A percentile compares a stretch with the other conserved stretches of the same genome.
Evolutionary conservation across 2,888 invertebrate genomes (phyloP).

Genomic region (Luperina nickerlii): DNA sequence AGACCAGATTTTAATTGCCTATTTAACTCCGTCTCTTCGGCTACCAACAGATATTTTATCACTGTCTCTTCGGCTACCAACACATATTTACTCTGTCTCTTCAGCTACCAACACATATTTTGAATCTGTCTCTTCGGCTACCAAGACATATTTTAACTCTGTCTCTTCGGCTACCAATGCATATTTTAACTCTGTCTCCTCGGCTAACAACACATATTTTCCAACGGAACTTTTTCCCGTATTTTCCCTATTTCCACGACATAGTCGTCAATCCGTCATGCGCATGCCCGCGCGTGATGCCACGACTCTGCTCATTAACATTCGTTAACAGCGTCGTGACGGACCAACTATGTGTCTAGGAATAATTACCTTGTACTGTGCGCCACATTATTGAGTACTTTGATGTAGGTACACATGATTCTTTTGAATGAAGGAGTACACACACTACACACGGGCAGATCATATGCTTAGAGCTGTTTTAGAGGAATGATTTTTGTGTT

Average conservation of each 20-base stretch:
- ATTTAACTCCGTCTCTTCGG: neutral
- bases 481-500: neutral
- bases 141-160: neutral
- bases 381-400: slow-evolving; percentile 29
- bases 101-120: too few species aligned
- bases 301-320: slow-evolving; percentile 54
- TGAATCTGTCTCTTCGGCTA: neutral
- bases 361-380: slow-evolving; percentile 55
- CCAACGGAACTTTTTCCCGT: slow-evolving; percentile 18
- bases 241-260: slow-evolving; percentile 26
- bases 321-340: slow-evolving; percentile 57
- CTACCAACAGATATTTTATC: neutral
- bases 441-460: neutral
- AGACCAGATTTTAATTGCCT: neutral
- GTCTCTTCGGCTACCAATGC: too few species aligned
- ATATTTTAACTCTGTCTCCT: neutral
- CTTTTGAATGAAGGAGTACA: slow-evolving; percentile 29
- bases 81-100: neutral
- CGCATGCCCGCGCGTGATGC: slow-evolving; percentile 46
- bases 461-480: neutral
- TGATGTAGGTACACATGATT: slow-evolving; percentile 7
- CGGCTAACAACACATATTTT: neutral
- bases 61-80: too few species aligned
- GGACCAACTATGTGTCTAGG: slow-evolving; percentile 46
- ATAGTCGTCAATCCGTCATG: slow-evolving; percentile 30